phyloP scores from a whole-genome alignment of 1,140 invertebrate species.

The Megathymus violae region DNA sequence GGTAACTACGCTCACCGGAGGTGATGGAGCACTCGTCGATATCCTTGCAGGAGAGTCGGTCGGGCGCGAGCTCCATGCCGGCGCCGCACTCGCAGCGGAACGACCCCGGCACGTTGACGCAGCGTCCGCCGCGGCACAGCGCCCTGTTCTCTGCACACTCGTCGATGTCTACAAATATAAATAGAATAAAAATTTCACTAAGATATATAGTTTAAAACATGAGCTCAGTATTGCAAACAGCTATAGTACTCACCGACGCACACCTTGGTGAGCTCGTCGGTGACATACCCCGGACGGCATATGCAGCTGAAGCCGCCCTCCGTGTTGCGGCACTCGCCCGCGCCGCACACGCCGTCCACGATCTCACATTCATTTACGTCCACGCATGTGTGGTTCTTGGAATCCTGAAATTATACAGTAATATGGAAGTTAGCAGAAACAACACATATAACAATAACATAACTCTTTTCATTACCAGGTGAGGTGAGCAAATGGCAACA shows the following conservation, averaged over 20 bases:
- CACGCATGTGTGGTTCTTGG: slow-evolving; percentile 81
- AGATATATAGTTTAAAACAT: no score
- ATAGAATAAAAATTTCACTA: not conserved
- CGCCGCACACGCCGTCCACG: slow-evolving; percentile 92
- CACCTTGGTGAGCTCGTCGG: slow-evolving; percentile 91
- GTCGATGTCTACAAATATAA: slow-evolving; percentile 81
- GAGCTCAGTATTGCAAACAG: no score
- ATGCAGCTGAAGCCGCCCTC: slow-evolving; percentile 93
- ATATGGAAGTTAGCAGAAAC: no score
- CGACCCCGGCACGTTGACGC: slow-evolving; percentile 91
- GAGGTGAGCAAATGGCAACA: no score
- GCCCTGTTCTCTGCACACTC: slow-evolving; percentile 87
- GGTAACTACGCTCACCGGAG: slow-evolving; percentile 70
- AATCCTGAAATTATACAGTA: slow-evolving; percentile 67
- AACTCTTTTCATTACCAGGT: no score
- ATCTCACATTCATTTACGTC: slow-evolving; percentile 96
- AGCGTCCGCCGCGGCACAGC: slow-evolving; percentile 87
- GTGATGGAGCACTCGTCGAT: slow-evolving; percentile 93
- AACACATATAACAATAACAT: no score
- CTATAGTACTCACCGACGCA: slow-evolving; percentile 93
- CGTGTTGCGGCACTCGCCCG: slow-evolving; percentile 92
- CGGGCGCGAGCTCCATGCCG: slow-evolving; percentile 87
- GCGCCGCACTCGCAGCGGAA: slow-evolving; percentile 93
- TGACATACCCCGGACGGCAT: slow-evolving; percentile 90
- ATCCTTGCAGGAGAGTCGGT: slow-evolving; percentile 91